Evolutionary conservation across 2,888 invertebrate species (phyloP).

Genomic region (Xestia xanthographa): DNA sequence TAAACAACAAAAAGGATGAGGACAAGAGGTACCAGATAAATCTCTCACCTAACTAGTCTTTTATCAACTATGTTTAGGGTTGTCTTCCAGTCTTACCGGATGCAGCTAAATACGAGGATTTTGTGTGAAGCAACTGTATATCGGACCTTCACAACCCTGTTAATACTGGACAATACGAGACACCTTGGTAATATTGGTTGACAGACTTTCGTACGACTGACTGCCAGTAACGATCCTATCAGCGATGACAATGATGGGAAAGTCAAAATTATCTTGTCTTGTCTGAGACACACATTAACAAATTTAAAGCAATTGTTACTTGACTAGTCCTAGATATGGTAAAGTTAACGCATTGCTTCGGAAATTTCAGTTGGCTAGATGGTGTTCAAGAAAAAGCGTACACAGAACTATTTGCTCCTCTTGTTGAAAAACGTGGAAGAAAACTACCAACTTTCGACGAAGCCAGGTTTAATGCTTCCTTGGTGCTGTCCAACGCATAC

Average conservation of each 20-base stretch:
- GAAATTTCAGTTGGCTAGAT: constrained; percentile 21
- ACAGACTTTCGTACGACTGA: not conserved
- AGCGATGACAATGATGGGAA: not conserved
- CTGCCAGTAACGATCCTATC: not conserved
- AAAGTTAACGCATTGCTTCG: not conserved
- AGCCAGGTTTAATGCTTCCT: constrained; percentile 75
- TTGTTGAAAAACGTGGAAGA: constrained; percentile 70
- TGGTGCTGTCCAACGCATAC: constrained; percentile 79
- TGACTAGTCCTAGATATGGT: no score
- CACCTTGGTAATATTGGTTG: no score
- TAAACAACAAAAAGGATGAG: not conserved
- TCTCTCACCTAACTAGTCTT: no score
- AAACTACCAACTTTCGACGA: constrained; percentile 71
- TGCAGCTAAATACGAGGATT: not conserved
- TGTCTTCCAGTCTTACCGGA: not conserved
- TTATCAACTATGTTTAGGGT: not conserved
- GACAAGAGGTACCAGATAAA: no score
- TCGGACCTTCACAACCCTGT: not conserved
- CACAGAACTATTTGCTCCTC: constrained; percentile 64
- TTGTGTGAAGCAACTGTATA: not conserved
- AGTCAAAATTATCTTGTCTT: not conserved
- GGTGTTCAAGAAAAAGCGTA: constrained; percentile 47
- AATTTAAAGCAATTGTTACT: no score
- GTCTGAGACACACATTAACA: no score
- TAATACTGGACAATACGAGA: not conserved